Evolutionary conservation across 2,797 vertebrate species (phyloP), one percentile per base, ranked within the genome.

Genomic region (Fundulus diaphanus): DNA sequence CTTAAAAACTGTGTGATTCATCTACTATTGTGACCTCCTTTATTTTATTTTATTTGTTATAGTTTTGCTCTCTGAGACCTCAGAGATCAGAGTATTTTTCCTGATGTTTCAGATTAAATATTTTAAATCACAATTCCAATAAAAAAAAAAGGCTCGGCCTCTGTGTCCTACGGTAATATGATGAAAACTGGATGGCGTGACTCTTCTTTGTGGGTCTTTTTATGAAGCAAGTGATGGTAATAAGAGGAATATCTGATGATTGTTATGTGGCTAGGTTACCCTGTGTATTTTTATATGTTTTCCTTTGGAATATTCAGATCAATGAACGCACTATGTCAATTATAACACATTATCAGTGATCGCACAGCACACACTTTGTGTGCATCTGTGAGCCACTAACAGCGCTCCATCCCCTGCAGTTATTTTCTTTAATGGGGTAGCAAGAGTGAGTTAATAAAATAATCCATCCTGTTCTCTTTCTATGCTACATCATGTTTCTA

Each of bases 281-380:
- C 13, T 46, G n/a, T 44, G 42, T 82, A 77, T 83, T 71, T n/a
- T 81, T 74, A 76, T 11, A 3, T n/a, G 27, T 44, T 74, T 42
- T 24, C 20, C 51, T 71, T 76, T 76, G 18, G 13, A 76, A 54
- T 57, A 76, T 54, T 73, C 24, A 22, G 27, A 68, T 77, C 68
- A 66, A 74, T 73, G 29, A 11, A 13, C 61, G 66, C 12, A 70
- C 74, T 46, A 57, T 83, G 74, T 66, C 51, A 74, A 84, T 72
- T 29, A 73, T 67, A 72, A 40, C n/a, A 77, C 46, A 67, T n/a
- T 46, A 13, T 18, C 3, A 15, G 27, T 20, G 11, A 15, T 68
- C 66, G 74, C 40, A 44, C 37, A 12, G 3, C 37, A 33, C 20
- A 70, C 8, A 13, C 33, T 67, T 3, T 80, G 52, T 75, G 66